phyloP scores from a whole-genome alignment of 2,888 invertebrate species.

The Dolichomitus sp. region DNA sequence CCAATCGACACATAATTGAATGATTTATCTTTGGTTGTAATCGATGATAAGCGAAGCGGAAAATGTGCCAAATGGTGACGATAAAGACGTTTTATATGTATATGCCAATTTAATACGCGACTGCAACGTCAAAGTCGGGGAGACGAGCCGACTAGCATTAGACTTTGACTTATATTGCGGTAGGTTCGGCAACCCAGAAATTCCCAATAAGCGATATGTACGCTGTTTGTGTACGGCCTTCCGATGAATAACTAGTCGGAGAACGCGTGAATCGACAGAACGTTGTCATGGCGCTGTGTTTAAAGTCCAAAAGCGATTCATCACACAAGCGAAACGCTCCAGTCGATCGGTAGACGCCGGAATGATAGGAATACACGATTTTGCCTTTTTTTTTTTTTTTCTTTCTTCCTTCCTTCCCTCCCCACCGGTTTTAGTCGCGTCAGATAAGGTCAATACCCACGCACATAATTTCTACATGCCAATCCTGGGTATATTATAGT shows the following conservation, averaged over 20 bases:
- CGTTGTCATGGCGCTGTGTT: slow-evolving; percentile 44
- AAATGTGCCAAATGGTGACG: not conserved
- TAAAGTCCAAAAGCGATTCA: slow-evolving; percentile 68
- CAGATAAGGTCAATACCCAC: slow-evolving; percentile 29
- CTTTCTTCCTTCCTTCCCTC: slow-evolving; percentile 6
- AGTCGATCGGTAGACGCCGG: slow-evolving; percentile 59
- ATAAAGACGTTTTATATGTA: not conserved
- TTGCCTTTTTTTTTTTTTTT: not conserved
- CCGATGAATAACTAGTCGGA: slow-evolving; percentile 55
- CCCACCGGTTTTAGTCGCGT: slow-evolving; percentile 1
- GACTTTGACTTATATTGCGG: slow-evolving; percentile 70
- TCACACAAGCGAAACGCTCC: slow-evolving; percentile 43
- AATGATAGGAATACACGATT: slow-evolving; percentile 28
- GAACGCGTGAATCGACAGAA: slow-evolving; percentile 35
- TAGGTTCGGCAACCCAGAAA: slow-evolving; percentile 68
- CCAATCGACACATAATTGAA: slow-evolving; percentile 22
- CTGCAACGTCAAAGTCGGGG: slow-evolving; percentile 19
- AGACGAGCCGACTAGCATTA: slow-evolving; percentile 36
- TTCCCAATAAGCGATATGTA: slow-evolving; percentile 61
- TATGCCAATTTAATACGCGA: slow-evolving; percentile 4
- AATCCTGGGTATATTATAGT: not conserved
- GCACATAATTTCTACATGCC: not conserved
- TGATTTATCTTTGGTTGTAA: slow-evolving; percentile 28
- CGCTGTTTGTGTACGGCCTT: slow-evolving; percentile 16
- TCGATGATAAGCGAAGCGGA: slow-evolving; percentile 2